Conservation (phyloP, 2,888 invertebrate genomes). For the Callosobruchus maculatus region DNA sequence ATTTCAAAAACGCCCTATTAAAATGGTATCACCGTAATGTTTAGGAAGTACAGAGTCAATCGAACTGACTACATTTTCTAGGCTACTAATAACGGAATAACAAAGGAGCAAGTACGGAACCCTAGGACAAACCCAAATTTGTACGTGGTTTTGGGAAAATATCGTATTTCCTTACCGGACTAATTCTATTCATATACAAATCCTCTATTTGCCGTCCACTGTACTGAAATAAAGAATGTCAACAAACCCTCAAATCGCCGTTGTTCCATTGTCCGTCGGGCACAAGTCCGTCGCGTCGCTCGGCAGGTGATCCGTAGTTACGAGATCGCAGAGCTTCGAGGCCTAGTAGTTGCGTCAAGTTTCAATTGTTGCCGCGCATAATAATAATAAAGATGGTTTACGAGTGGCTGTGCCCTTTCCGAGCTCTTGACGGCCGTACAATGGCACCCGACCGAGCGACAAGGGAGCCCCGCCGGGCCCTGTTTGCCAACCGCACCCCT, state of each 20-base stretch:
- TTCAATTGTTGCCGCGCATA: slow-evolving; percentile 40
- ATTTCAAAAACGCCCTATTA: no score
- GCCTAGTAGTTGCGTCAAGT: slow-evolving; percentile 39
- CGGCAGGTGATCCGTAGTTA: slow-evolving; percentile 18
- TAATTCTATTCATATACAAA: no score
- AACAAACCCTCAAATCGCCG: not conserved
- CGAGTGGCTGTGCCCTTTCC: slow-evolving; percentile 40
- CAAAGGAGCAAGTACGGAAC: no score
- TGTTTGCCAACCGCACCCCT: not conserved
- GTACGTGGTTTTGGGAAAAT: no score
- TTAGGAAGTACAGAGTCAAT: no score
- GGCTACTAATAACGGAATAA: no score
- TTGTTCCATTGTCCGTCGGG: not conserved
- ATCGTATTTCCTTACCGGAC: no score
- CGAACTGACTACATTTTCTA: no score
- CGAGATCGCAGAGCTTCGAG: slow-evolving; percentile 22
- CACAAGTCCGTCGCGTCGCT: not conserved
- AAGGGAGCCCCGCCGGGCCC: slow-evolving; percentile 38
- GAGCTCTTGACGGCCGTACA: slow-evolving; percentile 48
- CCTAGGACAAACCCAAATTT: no score
- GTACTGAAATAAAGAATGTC: not conserved
- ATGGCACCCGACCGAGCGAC: slow-evolving; percentile 46
- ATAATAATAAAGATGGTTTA: slow-evolving; percentile 50
- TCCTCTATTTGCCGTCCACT: no score
- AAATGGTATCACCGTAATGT: no score